Base-by-base conservation (phyloP, 1,140 invertebrate species). In the Brachionus koreanus region DNA sequence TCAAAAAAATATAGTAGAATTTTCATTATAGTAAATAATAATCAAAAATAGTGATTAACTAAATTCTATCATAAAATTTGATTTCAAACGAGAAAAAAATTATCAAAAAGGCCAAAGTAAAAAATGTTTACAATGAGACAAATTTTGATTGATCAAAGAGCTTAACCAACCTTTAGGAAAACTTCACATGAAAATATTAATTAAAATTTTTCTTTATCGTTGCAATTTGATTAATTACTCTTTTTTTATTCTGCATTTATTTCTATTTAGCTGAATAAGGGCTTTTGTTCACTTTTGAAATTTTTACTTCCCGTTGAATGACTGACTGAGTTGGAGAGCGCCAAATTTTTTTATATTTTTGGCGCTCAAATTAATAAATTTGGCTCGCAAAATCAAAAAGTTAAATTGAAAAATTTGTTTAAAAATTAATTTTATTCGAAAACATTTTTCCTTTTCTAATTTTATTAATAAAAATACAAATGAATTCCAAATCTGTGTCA, bases 401-500 rank as follows among this genome's bases (percentile, higher is more conserved):
- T 12, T 12, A 46, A 61, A 61, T 61, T 16, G 23, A 72, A 72
- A 39, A 72, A 16, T 72, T 23, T 33, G n/a, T 10, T n/a, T 0
- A 37, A 65, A 65, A 65, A 29, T 65, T 65, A 33, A 35, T 25
- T 65, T 29, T 65, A 65, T 65, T 23, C 4, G 10, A 5, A 65
- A 65, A 33, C 10, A 19, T 57, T 57, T 65, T 13, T n/a, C n/a
- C 10, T 65, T 23, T 6, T n/a, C 29, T 65, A 23, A 42, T 16
- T 43, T 72, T 72, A 25, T 7, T 19, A 72, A 37, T 16, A 35
- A 42, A 72, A 72, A n/a, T n/a, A n/a, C n/a, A n/a, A 72, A 74
- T 74, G 69, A 74, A 74, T 46, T 74, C 69, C 2, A 74, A 74
- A n/a, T 74, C 69, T 3, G 25, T 74, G 0, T 74, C 69, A 6